Base-by-base conservation (phyloP, 2,888 invertebrate genomes). In the Mythimna lalbum region DNA sequence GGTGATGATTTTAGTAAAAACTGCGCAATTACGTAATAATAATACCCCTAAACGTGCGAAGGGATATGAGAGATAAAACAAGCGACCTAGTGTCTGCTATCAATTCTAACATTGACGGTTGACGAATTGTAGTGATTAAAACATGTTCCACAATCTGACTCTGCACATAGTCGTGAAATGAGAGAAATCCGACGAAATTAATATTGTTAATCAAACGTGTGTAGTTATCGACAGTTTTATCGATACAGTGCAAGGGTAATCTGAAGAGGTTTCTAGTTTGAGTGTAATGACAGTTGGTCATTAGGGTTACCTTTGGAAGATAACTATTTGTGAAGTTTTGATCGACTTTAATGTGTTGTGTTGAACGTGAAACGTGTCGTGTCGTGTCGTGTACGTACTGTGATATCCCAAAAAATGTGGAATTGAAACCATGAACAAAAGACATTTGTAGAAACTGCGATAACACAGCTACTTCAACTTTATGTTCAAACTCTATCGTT, bases 141-240 rank as follows among this genome's bases (percentile, higher is more conserved):
- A 63, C 12, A 4, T n/a, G 5, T 33, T 17, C 14, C 19, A 14
- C 49, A 36, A 14, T 49, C n/a, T 62, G 23, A 21, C 9, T 49
- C 10, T 63, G 19, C 33, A 33, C 14, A 62, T 23, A 23, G 9
- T 23, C 21, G 59, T 63, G 23, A 49, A 33, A 17, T 43, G n/a
- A n/a, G 1, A 43, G 53, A 43, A n/a, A 27, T 55, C n/a, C 9
- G 19, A 27, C 27, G 49, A 6, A 71, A 53, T 62, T 56, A 70
- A 55, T 49, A 56, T 55, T 59, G 52, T 49, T 71, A 65, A 63
- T 59, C 59, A 74, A 73, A 73, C 49, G 19, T 47, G 23, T 33
- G 19, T 19, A 55, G 39, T 23, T 19, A 74, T 68, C 61, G 61
- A 6, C 50, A 43, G 47, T 66, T 55, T 75, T 74, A 74, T 76